Evolutionary conservation across 2,888 invertebrate species (phyloP), one percentile per base, ranked within the genome.

Genomic region (Caenorhabditis zanzibari): DNA sequence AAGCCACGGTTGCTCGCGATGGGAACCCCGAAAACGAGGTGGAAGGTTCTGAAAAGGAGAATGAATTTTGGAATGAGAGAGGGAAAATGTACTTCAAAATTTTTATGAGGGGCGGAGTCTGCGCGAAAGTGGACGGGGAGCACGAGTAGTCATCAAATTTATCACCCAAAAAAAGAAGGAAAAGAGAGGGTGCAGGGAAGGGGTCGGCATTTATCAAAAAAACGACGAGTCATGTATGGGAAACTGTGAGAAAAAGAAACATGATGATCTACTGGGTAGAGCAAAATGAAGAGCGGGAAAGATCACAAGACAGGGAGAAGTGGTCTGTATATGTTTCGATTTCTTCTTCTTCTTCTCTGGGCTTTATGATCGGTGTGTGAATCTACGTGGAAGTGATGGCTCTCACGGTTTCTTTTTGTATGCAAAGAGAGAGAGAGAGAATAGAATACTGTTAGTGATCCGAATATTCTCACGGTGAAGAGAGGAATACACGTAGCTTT

Each of bases 401-500:
- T 68, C 68, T 16, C 68, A 68, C 68, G 68, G 49, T 68, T 19
- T 66, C 52, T 66, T 66, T 52, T 52, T 66, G 66, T 66, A 66
- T 66, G 66, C 52, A 66, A 52, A 63, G 22, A 38, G 35, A 38
- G 41, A 12, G 24, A 44, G 63, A 63, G 44, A 63, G n/a, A 26
- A 52, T 10, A 41, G 26, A 61, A 61, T 41, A 61, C 61, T 24
- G 41, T 41, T 26, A 38, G 26, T 24, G 41, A 24, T 10, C n/a
- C n/a, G 22, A n/a, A 44, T n/a, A n/a, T 63, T 63, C 63, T n/a
- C 63, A 63, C 63, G 26, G 24, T 14, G 14, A 54, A 58, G 54
- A 7, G 6, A 32, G n/a, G 47, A 47, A 47, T 5, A 22, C 41
- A 61, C 61, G 59, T 59, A 19, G 22, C 19, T 41, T 41, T 41